Evolutionary conservation across 2,797 vertebrate genomes (phyloP), one percentile per base, ranked within the genome.

Genomic region (Basileuterus tristriatus): DNA sequence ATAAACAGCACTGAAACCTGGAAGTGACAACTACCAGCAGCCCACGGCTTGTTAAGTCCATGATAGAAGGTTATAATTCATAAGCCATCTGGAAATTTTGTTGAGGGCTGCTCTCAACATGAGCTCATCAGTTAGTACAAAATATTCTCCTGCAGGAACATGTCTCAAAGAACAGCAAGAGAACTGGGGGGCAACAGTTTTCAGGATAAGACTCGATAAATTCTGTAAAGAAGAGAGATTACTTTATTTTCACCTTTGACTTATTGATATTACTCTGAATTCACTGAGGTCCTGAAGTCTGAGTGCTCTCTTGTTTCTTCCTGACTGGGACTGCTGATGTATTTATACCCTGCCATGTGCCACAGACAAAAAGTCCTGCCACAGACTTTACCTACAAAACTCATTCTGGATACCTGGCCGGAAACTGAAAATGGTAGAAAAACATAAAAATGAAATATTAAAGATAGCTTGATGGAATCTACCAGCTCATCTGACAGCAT

Each of bases 51-150:
- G 72, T 80, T 84, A 84, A 93, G 63, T 87, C 81, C 36, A 9
- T 56, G 44, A 93, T 81, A 87, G 87, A 95, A 84, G 81, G 77
- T 80, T 90, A 44, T 76, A 89, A 95, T 83, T 95, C 93, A 56
- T 67, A 12, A 55, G 87, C 91, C 95, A 90, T 92, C 71, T 93
- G 91, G 83, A 87, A 94, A 93, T 78, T 60, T 81, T 92, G 46
- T 93, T 79, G 69, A 64, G 92, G 83, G 70, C 76, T 58, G 71
- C 72, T 84, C 56, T 80, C 87, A 60, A 83, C 56, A 65, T 71
- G 85, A 95, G 89, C 91, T 96, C 63, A 88, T 91, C 43, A 30
- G 22, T 89, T 86, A 29, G 58, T 85, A 41, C 85, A 87, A 64
- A 95, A 88, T 64, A 89, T 6, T 89, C 23, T 58, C 89, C 52